Base-by-base conservation (phyloP, 2,888 invertebrate species). In the Itoplectis maculator region DNA sequence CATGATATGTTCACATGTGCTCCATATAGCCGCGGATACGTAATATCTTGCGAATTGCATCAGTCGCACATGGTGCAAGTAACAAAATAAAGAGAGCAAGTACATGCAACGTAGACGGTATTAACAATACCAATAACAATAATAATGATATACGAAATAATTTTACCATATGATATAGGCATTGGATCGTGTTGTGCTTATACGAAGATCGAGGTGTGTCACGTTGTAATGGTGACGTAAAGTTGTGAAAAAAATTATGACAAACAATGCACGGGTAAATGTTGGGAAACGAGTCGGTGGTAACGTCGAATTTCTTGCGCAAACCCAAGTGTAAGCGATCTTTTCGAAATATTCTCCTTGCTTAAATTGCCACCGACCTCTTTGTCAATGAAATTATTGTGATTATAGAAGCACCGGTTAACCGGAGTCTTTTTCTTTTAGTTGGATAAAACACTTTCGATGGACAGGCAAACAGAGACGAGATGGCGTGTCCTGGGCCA, bases 321-420 rank as follows among this genome's bases (percentile, higher is more conserved):
- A 66, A 72, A 47, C 13, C 2, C 8, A 37, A 37, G 13, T 56
- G 8, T n/a, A 70, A 40, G 35, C 4, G 20, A 51, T 47, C 56
- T 11, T 49, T 63, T 63, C 18, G 37, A 51, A 47, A 56, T 45
- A 72, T 61, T 37, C 37, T 11, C 35, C 56, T 65, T 13, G 18
- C 20, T 61, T n/a, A 56, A 56, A 63, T 54, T 69, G 61, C 49
- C 40, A 69, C 63, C 63, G 68, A 51, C 61, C 68, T 72, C 37
- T 49, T 42, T 29, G 45, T 54, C 63, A 23, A 59, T 37, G 8
- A 74, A 69, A 78, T 81, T 63, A n/a, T 69, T 59, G 20, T 42
- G 20, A 54, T 45, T 61, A 40, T 49, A 45, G 11, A 49, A 49
- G 61, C 18, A 37, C 15, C 15, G 29, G 40, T 9, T 9, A 73